Percentiles rank a stretch among this genome's conserved stretches.
phyloP scores from a whole-genome alignment of 2,888 invertebrate genomes.

The Andrena praecox region DNA sequence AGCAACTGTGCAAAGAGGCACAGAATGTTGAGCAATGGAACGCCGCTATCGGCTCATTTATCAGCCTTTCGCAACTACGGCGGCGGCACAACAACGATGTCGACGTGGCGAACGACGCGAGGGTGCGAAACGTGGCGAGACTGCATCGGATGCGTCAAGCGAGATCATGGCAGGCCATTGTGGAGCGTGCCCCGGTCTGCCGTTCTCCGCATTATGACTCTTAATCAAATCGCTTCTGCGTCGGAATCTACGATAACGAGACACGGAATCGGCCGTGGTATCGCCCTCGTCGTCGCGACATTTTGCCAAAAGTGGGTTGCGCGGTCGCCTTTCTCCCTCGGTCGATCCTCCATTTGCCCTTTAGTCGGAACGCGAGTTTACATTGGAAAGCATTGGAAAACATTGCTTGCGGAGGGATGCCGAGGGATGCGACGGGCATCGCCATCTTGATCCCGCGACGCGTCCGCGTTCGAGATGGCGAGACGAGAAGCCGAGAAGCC shows the following conservation, averaged over 20 bases:
- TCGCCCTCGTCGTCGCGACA: neutral
- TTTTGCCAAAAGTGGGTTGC: neutral
- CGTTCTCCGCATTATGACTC: conserved; percentile 80
- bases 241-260: conserved; percentile 1
- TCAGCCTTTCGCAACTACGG: conserved; percentile 79
- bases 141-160: conserved; percentile 66
- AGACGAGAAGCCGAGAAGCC: conserved; percentile 4
- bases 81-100: conserved; percentile 64
- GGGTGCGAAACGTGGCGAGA: conserved; percentile 46
- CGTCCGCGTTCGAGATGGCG: conserved; percentile 28
- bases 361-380: too few species aligned
- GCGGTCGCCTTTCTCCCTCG: neutral
- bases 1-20: conserved; percentile 77
- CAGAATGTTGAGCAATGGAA: conserved; percentile 79
- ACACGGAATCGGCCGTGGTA: conserved; percentile 10
- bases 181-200: conserved; percentile 72
- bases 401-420: neutral
- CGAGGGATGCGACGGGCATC: conserved; percentile 10
- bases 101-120: conserved; percentile 52
- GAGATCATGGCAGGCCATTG: conserved; percentile 74
- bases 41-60: conserved; percentile 84
- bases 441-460: conserved; percentile 60
- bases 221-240: conserved; percentile 82
- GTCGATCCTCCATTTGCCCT: too few species aligned
- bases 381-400: too few species aligned